Evolutionary conservation across 2,888 invertebrate genomes (phyloP).

Genomic region (Lamellibrachia satsuma): DNA sequence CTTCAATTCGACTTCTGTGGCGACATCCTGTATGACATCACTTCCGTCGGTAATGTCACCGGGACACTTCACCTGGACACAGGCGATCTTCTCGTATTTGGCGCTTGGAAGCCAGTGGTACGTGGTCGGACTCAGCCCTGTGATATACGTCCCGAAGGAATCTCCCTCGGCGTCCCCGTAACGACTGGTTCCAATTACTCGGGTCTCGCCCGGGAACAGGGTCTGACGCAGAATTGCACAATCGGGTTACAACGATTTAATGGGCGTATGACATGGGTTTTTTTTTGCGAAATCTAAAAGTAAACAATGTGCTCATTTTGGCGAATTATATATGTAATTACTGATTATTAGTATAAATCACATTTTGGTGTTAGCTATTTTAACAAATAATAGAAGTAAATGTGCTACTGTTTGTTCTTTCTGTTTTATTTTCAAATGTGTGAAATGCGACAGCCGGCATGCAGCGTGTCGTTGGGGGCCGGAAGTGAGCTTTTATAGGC

Average conservation of each 20-base stretch:
- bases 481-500: too few species aligned
- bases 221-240: background rate
- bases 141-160: background rate
- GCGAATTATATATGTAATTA: too few species aligned
- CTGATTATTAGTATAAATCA: too few species aligned
- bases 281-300: too few species aligned
- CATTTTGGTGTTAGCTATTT: too few species aligned
- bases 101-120: background rate
- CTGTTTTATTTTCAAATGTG: too few species aligned
- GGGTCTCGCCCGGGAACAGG: background rate
- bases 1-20: background rate
- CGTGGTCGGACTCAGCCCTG: background rate
- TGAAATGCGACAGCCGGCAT: too few species aligned
- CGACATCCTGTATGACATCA: background rate
- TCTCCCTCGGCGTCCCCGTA: background rate
- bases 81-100: background rate
- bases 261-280: too few species aligned
- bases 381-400: too few species aligned
- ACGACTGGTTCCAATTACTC: background rate
- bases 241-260: background rate
- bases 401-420: too few species aligned
- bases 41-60: background rate
- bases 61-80: background rate
- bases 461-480: too few species aligned
- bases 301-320: too few species aligned